These are phyloP conservation scores for Berghia stephanieae DNA, from an alignment of 1,140 invertebrate species.

Conservation along the genomic window DNA sequence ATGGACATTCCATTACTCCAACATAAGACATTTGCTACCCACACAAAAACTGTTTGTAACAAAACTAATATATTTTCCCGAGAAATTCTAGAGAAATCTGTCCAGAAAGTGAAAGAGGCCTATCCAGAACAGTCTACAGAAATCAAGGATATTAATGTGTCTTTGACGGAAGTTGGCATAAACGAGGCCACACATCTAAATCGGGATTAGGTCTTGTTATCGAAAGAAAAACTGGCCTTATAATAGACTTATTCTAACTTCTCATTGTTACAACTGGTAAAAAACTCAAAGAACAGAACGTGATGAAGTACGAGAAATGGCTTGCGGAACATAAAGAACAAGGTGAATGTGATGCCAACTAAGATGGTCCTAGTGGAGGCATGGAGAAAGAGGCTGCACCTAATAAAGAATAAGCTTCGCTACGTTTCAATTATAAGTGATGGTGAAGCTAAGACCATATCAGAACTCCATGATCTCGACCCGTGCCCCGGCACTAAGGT, in stretches of 20 bases:
- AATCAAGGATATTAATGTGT: background rate
- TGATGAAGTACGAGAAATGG: background rate
- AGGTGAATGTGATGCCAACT: background rate
- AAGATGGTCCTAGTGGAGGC: background rate
- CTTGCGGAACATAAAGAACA: background rate
- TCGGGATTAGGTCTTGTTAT: too few species aligned
- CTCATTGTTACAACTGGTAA: background rate
- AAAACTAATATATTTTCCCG: background rate
- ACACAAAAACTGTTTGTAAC: background rate
- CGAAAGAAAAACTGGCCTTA: conserved; percentile 4
- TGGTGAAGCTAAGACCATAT: background rate
- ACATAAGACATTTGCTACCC: background rate
- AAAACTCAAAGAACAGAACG: background rate
- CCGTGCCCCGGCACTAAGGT: conserved; percentile 11
- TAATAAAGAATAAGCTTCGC: background rate
- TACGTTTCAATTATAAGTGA: conserved; percentile 5
- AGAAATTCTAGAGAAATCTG: background rate
- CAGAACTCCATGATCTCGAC: background rate
- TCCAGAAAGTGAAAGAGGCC: background rate
- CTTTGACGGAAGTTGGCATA: conserved; percentile 9
- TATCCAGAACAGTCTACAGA: conserved; percentile 2
- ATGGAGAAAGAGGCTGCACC: background rate
- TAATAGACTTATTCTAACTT: background rate
- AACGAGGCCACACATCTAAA: conserved; percentile 7
- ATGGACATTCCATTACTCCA: background rate